Base-by-base conservation (phyloP, 2,113 vertebrate genomes). In the Siphamia tubifer region DNA sequence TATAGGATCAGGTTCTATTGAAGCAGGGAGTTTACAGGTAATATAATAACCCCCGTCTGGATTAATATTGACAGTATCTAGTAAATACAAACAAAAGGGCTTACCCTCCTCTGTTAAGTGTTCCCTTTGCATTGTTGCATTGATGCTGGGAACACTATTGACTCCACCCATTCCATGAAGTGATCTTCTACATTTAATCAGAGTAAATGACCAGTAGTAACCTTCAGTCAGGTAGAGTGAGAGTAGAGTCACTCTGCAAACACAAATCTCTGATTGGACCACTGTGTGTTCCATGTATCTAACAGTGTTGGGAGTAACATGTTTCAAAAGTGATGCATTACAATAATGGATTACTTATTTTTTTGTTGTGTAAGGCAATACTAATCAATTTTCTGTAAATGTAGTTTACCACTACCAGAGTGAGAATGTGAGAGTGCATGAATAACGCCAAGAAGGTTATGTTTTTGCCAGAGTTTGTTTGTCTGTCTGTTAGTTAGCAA, bases 1-100 rank as follows among this genome's bases (percentile, higher is more conserved):
- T 52, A 13, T 12, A 40, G 17, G 23, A 9, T 61, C 23, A 31
- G 35, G 55, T 60, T 77, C 10, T 4, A 13, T 10, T 10, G 7
- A 66, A 34, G 7, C 44, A 5, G 8, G 8, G 27, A n/a, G 71
- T 49, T 51, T 21, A 32, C 10, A 1, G 74, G 74, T 69, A 72
- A 81, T 45, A 5, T 52, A 32, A 75, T 74, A 51, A 36, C 24
- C 55, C 51, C 34, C 6, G 3, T 8, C 3, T 16, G 17, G 2
- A n/a, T 30, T 25, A 11, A 57, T 11, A 13, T 19, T 35, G 38
- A 47, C 21, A 19, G 6, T 1, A 13, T 20, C 6, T 23, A 23
- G 1, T 4, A 1, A 28, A 24, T 45, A 6, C 23, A 28, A 58
- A 64, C 32, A 68, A 55, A 8, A 38, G 30, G 2, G 38, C 15